Percentiles rank a stretch among this genome's conserved stretches.
phyloP scores from a whole-genome alignment of 1,140 invertebrate genomes.

The Sipha flava region DNA sequence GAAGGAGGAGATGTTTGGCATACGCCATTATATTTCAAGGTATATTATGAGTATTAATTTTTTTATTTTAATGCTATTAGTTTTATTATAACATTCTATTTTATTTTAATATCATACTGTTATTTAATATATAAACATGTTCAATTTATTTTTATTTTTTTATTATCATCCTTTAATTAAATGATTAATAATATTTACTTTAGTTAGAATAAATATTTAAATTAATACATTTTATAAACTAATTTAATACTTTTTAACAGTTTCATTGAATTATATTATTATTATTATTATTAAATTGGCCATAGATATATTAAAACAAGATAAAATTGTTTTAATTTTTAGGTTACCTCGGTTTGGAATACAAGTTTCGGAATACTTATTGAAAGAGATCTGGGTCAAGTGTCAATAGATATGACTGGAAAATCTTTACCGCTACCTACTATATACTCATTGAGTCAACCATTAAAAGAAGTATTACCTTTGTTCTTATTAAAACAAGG shows the following conservation, averaged over 20 bases:
- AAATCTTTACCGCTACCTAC: slow-evolving; percentile 48
- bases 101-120: no score
- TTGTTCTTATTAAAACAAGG: slow-evolving; percentile 61
- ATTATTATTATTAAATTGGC: no score
- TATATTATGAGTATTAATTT: slow-evolving; percentile 43
- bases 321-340: slow-evolving; percentile 31
- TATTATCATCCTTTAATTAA: no score
- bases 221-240: not conserved
- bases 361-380: slow-evolving; percentile 69
- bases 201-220: not conserved
- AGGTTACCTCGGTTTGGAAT: slow-evolving; percentile 58
- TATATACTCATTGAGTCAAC: slow-evolving; percentile 76
- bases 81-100: no score
- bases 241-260: not conserved
- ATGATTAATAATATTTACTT: no score
- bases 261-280: no score
- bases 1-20: slow-evolving; percentile 72
- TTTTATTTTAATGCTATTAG: not conserved
- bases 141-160: no score
- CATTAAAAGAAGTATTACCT: slow-evolving; percentile 79
- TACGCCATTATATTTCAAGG: slow-evolving; percentile 74
- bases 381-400: slow-evolving; percentile 46
- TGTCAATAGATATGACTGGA: slow-evolving; percentile 34
- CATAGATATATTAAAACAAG: no score
- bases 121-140: no score